Evolutionary conservation across 2,797 vertebrate genomes (phyloP).

Genomic region (Novumbra hubbsi): DNA sequence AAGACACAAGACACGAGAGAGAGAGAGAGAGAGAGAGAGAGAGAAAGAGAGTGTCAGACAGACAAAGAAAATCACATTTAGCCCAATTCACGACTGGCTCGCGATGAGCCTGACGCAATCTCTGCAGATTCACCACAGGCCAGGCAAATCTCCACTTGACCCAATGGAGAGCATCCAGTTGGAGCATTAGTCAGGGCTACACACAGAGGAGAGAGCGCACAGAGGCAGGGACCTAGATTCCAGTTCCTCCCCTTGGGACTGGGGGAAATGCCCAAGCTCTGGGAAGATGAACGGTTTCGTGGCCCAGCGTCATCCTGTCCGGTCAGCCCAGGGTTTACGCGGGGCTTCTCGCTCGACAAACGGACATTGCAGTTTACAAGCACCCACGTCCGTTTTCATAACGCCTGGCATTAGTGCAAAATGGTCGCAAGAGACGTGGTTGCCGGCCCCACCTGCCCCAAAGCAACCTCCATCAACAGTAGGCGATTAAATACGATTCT

Average conservation of each 20-base stretch:
- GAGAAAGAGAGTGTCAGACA: slow-evolving; percentile 22
- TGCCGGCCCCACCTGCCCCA: not conserved
- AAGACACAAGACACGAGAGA: slow-evolving; percentile 1
- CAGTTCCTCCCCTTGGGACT: slow-evolving; percentile 33
- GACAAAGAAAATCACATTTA: slow-evolving; percentile 46
- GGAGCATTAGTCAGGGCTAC: slow-evolving; percentile 51
- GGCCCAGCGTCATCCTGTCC: slow-evolving; percentile 19
- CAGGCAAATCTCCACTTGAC: slow-evolving; percentile 69
- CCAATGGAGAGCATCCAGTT: slow-evolving; percentile 60
- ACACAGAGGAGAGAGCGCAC: slow-evolving; percentile 10
- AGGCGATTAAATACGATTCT: slow-evolving; percentile 14
- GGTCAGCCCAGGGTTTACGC: slow-evolving; percentile 18
- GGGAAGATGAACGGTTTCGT: slow-evolving; percentile 48
- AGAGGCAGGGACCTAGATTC: slow-evolving; percentile 59
- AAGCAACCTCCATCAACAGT: slow-evolving; percentile 5
- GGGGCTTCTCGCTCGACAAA: slow-evolving; percentile 4
- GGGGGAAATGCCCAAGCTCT: slow-evolving; percentile 30
- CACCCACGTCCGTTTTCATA: slow-evolving; percentile 18
- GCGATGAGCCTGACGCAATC: slow-evolving; percentile 44
- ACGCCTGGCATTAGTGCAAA: not conserved
- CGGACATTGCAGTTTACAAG: not conserved
- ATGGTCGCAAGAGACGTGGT: slow-evolving; percentile 14
- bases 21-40: not conserved
- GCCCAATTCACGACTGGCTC: slow-evolving; percentile 44
- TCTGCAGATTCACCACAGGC: slow-evolving; percentile 58